A percentile compares a stretch with the other conserved stretches of the same genome.
Evolutionary conservation across 2,888 invertebrate species (phyloP).

Genomic region (Cloeon dipterum): DNA sequence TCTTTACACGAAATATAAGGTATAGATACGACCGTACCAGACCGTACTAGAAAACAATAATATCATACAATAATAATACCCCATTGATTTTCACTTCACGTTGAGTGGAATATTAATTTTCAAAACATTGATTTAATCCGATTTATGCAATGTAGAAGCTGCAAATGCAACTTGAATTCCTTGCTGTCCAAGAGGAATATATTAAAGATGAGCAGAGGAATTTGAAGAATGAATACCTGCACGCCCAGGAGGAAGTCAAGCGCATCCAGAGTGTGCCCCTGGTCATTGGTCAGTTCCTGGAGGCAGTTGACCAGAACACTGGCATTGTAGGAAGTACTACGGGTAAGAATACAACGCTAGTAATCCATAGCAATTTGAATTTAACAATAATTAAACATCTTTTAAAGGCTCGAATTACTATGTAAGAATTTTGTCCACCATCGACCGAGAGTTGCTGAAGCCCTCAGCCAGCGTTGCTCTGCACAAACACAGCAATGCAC

Average conservation of each 20-base stretch:
- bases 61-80: no score
- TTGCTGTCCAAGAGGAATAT: constrained; percentile 97
- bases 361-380: background rate
- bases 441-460: constrained; percentile 89
- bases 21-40: constrained; percentile 15
- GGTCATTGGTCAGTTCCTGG: constrained; percentile 96
- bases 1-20: constrained; percentile 88
- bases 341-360: constrained; percentile 15
- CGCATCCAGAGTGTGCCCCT: constrained; percentile 96
- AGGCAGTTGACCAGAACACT: constrained; percentile 98
- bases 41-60: background rate
- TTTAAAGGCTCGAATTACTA: constrained; percentile 85
- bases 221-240: constrained; percentile 93
- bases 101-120: background rate
- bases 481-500: constrained; percentile 98
- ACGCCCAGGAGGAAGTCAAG: constrained; percentile 96
- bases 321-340: constrained; percentile 98
- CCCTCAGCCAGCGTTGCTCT: constrained; percentile 96
- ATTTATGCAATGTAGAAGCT: constrained; percentile 42
- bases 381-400: no score
- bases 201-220: constrained; percentile 99
- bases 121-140: background rate
- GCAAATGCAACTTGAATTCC: constrained; percentile 85
- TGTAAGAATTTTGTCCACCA: constrained; percentile 92
- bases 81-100: no score